Evolutionary conservation across 2,888 invertebrate species (phyloP).

Genomic region (Papilio elwesi): DNA sequence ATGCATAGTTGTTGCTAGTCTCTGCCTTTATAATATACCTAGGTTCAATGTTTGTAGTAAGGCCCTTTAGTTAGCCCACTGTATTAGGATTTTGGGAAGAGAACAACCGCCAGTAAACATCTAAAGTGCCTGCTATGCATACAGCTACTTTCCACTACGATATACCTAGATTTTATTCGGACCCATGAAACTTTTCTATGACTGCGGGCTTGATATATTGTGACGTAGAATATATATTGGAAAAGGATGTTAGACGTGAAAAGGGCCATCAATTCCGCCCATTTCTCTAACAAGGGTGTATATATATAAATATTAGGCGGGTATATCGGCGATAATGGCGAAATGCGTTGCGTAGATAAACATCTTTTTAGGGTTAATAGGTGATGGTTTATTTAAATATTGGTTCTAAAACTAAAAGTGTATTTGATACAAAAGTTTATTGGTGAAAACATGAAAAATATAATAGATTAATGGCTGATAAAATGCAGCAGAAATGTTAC

Average conservation of each 20-base stretch:
- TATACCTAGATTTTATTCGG: no score
- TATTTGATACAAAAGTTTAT: constrained; percentile 85
- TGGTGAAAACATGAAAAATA: constrained; percentile 85
- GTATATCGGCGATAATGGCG: neutral
- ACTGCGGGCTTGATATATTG: neutral
- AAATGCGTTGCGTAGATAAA: constrained; percentile 57
- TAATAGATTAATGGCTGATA: constrained; percentile 85
- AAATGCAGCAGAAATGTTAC: constrained; percentile 84
- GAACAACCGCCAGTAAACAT: no score
- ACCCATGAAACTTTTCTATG: neutral
- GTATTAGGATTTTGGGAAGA: no score
- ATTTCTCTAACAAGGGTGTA: neutral
- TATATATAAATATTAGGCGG: no score
- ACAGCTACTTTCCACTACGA: no score
- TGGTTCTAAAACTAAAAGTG: constrained; percentile 84
- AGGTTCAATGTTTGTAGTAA: no score
- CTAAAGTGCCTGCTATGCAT: no score
- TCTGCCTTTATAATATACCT: no score
- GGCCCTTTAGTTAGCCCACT: no score
- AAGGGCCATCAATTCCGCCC: neutral
- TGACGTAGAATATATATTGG: neutral
- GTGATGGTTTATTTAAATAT: constrained; percentile 81
- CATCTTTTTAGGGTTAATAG: constrained; percentile 77
- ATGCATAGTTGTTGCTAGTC: no score
- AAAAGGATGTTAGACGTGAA: constrained; percentile 1